Base-by-base conservation (phyloP, 2,888 invertebrate species). In the Neocrepidodera transversa region DNA sequence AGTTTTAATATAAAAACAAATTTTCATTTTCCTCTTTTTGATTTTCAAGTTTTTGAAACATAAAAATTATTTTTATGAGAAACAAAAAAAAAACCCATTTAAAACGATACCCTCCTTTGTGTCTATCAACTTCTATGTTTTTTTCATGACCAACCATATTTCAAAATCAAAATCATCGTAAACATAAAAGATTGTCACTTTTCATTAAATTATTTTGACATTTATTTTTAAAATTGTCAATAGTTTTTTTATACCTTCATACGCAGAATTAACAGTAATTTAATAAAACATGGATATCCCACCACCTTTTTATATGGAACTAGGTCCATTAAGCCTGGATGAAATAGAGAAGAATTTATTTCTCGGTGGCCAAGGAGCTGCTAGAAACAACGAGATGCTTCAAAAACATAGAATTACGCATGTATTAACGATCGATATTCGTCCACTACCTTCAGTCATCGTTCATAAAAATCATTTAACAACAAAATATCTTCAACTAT, bases 381-480 rank as follows among this genome's bases (percentile, higher is more conserved):
- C 93, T 1, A 86, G 87, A n/a, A 88, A 92, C 74, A 79, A 86
- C 64, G 84, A 86, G 54, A 86, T 87, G 26, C 71, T 93, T 54
- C 85, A 84, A 58, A 82, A 83, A 38, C 81, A 86, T 14, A 83
- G 86, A 64, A 87, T 93, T 57, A 87, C 86, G 1, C 88, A 91
- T 73, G 88, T 93, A 65, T 80, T 93, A 38, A 93, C 93, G 0
- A 83, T 93, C 58, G 93, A 93, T 74, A 86, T 91, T 10, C 90
- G 92, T 71, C 93, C 93, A 0, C 78, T 93, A 65, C 92, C 93
- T 0, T 80, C 87, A 67, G 86, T 86, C 60, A 86, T 92, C 53
- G 82, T 86, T 30, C 86, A 88, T 66, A 79, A 88, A 28, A 83
- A 85, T 43, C 84, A 86, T 62, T 78, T 92, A 14, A 85, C 81